These are phyloP conservation scores for Agapornis roseicollis DNA, from an alignment of 2,113 vertebrate genomes.

Conservation along the genomic window DNA sequence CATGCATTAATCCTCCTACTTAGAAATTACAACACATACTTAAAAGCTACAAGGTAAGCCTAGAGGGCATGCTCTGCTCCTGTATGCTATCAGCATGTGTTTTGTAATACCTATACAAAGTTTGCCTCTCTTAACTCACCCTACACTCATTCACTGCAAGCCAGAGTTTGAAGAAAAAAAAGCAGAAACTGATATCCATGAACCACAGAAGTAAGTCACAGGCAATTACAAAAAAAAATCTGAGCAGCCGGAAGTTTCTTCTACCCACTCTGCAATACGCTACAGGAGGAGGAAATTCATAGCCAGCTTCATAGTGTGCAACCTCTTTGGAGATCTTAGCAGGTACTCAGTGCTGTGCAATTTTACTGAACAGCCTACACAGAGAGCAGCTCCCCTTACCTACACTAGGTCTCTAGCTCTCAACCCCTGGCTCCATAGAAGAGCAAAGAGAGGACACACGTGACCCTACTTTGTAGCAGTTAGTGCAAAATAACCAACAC, in stretches of 20 bases:
- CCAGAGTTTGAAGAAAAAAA: background rate
- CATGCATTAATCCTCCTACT: background rate
- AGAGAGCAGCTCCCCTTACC: background rate
- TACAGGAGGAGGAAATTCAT: background rate
- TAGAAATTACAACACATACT: background rate
- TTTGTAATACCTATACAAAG: background rate
- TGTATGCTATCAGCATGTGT: background rate
- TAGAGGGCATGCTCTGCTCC: background rate
- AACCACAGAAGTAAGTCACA: background rate
- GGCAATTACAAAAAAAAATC: background rate
- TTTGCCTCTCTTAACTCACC: background rate
- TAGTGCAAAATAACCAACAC: background rate
- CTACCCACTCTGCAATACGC: background rate
- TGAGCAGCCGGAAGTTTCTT: background rate
- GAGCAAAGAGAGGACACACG: background rate
- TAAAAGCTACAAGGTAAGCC: background rate
- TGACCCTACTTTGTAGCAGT: background rate
- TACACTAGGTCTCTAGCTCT: background rate
- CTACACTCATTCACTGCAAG: background rate
- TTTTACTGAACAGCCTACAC: background rate
- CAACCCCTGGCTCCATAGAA: background rate
- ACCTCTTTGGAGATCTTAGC: background rate
- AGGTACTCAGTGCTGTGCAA: background rate
- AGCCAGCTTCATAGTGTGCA: background rate
- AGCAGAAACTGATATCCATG: background rate